Percentiles rank a stretch among this genome's conserved stretches.
These are phyloP conservation scores for Drosophila subpulchrella DNA, from an alignment of 1,140 invertebrate species.

Conservation along the genomic window DNA sequence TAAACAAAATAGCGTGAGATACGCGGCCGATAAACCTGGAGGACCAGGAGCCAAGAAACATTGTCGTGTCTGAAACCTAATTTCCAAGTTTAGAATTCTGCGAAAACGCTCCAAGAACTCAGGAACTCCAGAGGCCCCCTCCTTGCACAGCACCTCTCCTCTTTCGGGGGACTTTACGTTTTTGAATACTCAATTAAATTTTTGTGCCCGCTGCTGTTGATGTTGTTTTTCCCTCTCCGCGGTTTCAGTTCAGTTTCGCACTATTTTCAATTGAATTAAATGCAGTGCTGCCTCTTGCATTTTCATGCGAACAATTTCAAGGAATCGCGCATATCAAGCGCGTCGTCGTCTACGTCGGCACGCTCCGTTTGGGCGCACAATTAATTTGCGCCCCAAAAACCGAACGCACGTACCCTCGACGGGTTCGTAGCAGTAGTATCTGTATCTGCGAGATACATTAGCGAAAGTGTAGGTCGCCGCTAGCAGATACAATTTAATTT, in stretches of 20 bases:
- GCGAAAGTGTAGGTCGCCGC: constrained; percentile 76
- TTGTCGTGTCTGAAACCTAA: constrained; percentile 75
- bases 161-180: constrained; percentile 53
- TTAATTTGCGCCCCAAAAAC: constrained; percentile 83
- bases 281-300: constrained; percentile 60
- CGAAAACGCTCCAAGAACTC: constrained; percentile 63
- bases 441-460: constrained; percentile 77
- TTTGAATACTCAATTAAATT: constrained; percentile 83
- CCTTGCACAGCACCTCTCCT: constrained; percentile 1
- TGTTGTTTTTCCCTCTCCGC: background rate
- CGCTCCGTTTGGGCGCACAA: constrained; percentile 84
- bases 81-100: constrained; percentile 83
- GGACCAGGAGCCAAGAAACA: constrained; percentile 40
- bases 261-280: constrained; percentile 84
- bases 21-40: constrained; percentile 65
- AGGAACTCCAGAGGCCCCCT: constrained; percentile 12
- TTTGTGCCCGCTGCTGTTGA: constrained; percentile 53
- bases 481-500: constrained; percentile 79
- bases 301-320: constrained; percentile 84
- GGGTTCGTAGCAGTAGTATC: constrained; percentile 21
- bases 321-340: constrained; percentile 84
- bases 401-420: constrained; percentile 60
- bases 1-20: constrained; percentile 82
- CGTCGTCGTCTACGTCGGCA: constrained; percentile 81
- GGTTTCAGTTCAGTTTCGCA: constrained; percentile 62